A percentile compares a stretch with the other conserved stretches of the same genome.
Evolutionary conservation across 1,140 invertebrate species (phyloP).

Genomic region (Sweltsa coloradensis): DNA sequence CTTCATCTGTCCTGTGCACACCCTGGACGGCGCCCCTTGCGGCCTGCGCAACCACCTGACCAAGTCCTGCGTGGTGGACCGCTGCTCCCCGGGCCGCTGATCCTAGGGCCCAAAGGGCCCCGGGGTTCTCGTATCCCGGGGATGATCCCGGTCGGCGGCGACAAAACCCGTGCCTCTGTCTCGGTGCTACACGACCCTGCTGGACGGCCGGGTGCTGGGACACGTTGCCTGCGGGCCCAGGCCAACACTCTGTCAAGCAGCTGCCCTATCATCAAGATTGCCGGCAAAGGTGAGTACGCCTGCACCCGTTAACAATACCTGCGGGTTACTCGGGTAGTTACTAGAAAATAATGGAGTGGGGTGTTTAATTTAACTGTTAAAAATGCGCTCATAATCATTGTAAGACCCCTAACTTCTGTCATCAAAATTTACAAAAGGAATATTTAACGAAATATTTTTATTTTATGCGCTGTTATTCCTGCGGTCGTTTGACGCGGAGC

Average conservation of each 20-base stretch:
- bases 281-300: conserved; percentile 35
- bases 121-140: conserved; percentile 44
- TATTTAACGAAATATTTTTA: no score
- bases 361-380: neutral
- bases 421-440: no score
- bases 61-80: conserved; percentile 45
- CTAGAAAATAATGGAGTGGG: neutral
- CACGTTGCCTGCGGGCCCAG: conserved; percentile 48
- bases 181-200: conserved; percentile 53
- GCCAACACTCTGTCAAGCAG: conserved; percentile 49
- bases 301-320: no score
- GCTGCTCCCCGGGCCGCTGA: conserved; percentile 15
- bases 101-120: conserved; percentile 32
- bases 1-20: conserved; percentile 97
- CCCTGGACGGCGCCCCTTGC: conserved; percentile 94
- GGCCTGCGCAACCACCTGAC: conserved; percentile 94
- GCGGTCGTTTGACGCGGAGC: no score
- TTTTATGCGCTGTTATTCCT: no score
- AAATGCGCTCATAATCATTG: neutral
- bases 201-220: conserved; percentile 78
- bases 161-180: conserved; percentile 24
- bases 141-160: conserved; percentile 49
- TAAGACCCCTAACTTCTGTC: no score
- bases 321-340: neutral
- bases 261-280: conserved; percentile 64